Evolutionary conservation across 2,797 vertebrate genomes (phyloP).

Genomic region (Sebastes iracundus): DNA sequence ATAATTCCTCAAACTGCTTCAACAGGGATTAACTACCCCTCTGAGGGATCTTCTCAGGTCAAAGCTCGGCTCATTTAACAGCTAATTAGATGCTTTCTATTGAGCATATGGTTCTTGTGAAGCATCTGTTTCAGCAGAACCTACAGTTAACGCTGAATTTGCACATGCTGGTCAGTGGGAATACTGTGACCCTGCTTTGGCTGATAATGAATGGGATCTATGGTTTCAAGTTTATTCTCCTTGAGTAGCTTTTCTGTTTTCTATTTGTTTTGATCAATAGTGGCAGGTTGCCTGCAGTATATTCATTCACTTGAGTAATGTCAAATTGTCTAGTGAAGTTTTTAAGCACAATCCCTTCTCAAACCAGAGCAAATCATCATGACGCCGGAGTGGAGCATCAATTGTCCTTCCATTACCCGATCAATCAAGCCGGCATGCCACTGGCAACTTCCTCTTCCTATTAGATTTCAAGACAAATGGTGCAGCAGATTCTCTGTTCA

Average conservation of each 20-base stretch:
- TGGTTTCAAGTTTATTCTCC: slow-evolving; percentile 9
- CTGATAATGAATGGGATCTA: slow-evolving; percentile 26
- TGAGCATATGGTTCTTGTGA: slow-evolving; percentile 66
- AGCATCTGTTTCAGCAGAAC: slow-evolving; percentile 63
- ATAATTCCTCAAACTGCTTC: slow-evolving; percentile 77
- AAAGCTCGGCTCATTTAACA: slow-evolving; percentile 70
- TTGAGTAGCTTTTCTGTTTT: slow-evolving; percentile 24
- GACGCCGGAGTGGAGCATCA: slow-evolving; percentile 18
- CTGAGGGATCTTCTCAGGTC: slow-evolving; percentile 62
- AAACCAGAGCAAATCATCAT: slow-evolving; percentile 44
- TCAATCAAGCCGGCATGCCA: slow-evolving; percentile 36
- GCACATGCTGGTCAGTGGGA: slow-evolving; percentile 44
- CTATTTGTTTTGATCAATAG: slow-evolving; percentile 52
- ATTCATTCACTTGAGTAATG: slow-evolving; percentile 41
- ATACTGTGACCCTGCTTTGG: slow-evolving; percentile 27
- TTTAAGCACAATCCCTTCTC: slow-evolving; percentile 43
- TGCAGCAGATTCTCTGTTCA: slow-evolving; percentile 43
- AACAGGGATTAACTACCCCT: slow-evolving; percentile 74
- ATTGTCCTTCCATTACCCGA: slow-evolving; percentile 33
- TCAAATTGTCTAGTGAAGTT: slow-evolving; percentile 48
- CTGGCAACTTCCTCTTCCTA: slow-evolving; percentile 47
- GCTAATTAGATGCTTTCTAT: slow-evolving; percentile 78
- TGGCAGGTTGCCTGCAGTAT: slow-evolving; percentile 1
- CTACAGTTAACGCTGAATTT: slow-evolving; percentile 44
- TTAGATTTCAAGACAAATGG: slow-evolving; percentile 59